Conservation (phyloP, 2,888 invertebrate genomes). For the Phortica magna region DNA sequence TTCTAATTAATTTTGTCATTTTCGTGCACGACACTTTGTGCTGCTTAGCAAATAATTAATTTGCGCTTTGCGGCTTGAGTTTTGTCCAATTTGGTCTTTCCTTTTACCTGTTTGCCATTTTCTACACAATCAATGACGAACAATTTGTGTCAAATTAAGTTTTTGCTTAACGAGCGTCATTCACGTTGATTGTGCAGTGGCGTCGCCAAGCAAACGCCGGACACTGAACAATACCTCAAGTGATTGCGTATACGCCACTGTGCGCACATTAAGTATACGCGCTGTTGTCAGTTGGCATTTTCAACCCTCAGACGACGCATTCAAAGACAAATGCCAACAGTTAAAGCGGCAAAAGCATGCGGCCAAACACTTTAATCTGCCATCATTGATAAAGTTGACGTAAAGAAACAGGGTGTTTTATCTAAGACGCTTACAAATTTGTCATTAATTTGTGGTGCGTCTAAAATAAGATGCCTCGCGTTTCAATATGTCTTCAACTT, state of each 20-base stretch:
- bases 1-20: not conserved
- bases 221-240: not conserved
- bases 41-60: not conserved
- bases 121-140: slow-evolving; percentile 1
- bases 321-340: slow-evolving; percentile 44
- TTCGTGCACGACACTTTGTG: not conserved
- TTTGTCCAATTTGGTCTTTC: not conserved
- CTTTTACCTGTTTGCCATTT: slow-evolving; percentile 3
- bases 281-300: slow-evolving; percentile 36
- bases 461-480: too few species aligned
- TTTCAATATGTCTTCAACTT: too few species aligned
- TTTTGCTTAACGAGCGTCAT: slow-evolving; percentile 21
- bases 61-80: not conserved
- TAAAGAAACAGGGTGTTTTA: slow-evolving; percentile 57
- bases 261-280: slow-evolving; percentile 53
- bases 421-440: not conserved
- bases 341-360: slow-evolving; percentile 32
- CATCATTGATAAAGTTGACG: slow-evolving; percentile 63
- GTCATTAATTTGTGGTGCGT: too few species aligned
- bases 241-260: slow-evolving; percentile 1
- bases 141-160: not conserved
- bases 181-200: slow-evolving; percentile 24
- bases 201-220: not conserved
- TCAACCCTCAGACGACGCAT: slow-evolving; percentile 58
- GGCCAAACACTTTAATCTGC: slow-evolving; percentile 51